Evolutionary conservation across 53 echinoderm and acorn worm genomes (phyloP), one percentile per base, ranked within the genome.

Genomic region (Antedon mediterranea): DNA sequence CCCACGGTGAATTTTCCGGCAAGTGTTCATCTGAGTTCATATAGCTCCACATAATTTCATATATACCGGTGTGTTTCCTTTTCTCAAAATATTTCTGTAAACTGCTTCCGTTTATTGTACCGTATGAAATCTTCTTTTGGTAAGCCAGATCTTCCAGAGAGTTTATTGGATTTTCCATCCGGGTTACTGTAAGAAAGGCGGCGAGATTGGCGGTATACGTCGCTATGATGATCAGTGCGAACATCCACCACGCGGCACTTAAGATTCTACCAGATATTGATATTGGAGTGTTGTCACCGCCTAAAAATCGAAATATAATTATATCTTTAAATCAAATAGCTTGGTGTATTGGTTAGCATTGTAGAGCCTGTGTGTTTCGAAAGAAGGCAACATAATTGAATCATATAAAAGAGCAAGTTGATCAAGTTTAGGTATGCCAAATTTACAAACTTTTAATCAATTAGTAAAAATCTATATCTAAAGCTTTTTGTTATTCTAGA

Each of bases 231-330:
- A 98, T 98, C 32, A 98, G 85, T 28, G 98, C 93, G 71, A 98
- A 98, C 81, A 98, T 92, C 98, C 98, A 98, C 98, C 98, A 98
- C 85, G 92, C 92, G 0, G 98, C 98, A 77, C 98, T 98, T 75
- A 98, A 82, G 32, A 93, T 93, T 28, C 98, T 78, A 30, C 98
- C 98, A 28, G 98, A 98, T 43, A 98, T 89, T 9, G 98, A 98
- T 7, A 98, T 87, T 0, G 98, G 98, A 0, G 98, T 93, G 30
- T 88, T 90, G 75, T 98, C 98, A 43, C 98, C 98, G 42, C 98
- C 98, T 98, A 33, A 28, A 30, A 34, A 42, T 71, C 4, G n/a
- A n/a, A n/a, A n/a, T n/a, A n/a, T n/a, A n/a, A n/a, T n/a, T n/a
- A n/a, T n/a, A n/a, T n/a, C n/a, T n/a, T n/a, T n/a, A n/a, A n/a